Evolutionary conservation across 2,888 invertebrate species (phyloP).

Genomic region (Portevinia maculata): DNA sequence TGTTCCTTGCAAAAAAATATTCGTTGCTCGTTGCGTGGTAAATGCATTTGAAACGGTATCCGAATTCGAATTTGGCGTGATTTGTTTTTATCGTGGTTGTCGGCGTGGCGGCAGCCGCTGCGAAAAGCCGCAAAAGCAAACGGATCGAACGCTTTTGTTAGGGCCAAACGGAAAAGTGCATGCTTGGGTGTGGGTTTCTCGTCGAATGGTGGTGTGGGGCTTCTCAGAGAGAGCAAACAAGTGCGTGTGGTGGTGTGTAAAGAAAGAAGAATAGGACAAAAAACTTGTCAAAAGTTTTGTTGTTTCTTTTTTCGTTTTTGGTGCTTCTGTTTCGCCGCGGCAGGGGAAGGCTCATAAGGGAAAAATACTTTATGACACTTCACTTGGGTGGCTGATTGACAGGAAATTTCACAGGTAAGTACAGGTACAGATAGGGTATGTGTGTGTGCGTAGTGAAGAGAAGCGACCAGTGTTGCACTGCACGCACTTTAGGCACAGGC

Average conservation of each 20-base stretch:
- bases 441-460: constrained; percentile 20
- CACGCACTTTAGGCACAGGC: constrained; percentile 24
- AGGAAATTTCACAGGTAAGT: constrained; percentile 34
- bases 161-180: constrained; percentile 16
- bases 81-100: constrained; percentile 44
- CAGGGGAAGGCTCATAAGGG: constrained; percentile 32
- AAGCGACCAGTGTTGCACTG: constrained; percentile 11
- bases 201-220: constrained; percentile 22
- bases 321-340: neutral
- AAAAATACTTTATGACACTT: constrained; percentile 46
- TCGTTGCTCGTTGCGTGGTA: neutral
- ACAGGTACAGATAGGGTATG: constrained; percentile 40
- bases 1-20: constrained; percentile 16
- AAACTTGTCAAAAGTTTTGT: constrained; percentile 19
- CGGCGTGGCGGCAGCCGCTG: constrained; percentile 11
- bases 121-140: neutral
- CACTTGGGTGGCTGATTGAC: constrained; percentile 51
- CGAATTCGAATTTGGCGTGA: constrained; percentile 58
- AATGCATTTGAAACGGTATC: constrained; percentile 57
- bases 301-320: neutral
- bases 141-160: too few relatives aligned
- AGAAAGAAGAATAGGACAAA: constrained; percentile 44
- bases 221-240: constrained; percentile 50
- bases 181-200: constrained; percentile 15
- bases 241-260: constrained; percentile 69